Percentiles rank a stretch among this genome's conserved stretches.
Conservation (phyloP, 2,888 invertebrate genomes). For the Lycaena phlaeas region DNA sequence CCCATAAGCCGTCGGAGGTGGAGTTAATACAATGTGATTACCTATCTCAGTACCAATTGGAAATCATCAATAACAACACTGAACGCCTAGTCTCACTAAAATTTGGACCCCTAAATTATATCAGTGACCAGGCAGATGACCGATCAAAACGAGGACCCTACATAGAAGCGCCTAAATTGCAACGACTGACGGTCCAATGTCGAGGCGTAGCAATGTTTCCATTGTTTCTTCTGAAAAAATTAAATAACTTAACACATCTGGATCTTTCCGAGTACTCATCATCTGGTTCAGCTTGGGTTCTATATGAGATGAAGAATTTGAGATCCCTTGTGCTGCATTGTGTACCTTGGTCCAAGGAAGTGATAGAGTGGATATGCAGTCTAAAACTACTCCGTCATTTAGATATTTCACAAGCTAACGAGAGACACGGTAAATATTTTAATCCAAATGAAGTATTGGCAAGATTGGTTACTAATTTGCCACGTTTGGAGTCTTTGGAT, state of each 20-base stretch:
- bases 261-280: constrained; percentile 80
- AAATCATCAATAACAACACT: constrained; percentile 78
- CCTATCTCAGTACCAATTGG: constrained; percentile 76
- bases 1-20: constrained; percentile 81
- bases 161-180: constrained; percentile 73
- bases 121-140: constrained; percentile 68
- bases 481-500: constrained; percentile 86
- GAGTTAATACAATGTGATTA: constrained; percentile 83
- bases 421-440: constrained; percentile 80
- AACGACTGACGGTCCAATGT: constrained; percentile 72
- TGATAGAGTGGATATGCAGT: constrained; percentile 74
- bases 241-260: constrained; percentile 76
- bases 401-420: constrained; percentile 86
- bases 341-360: constrained; percentile 78
- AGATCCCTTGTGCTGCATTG: constrained; percentile 86
- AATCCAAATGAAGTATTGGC: constrained; percentile 82
- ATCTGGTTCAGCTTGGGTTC: constrained; percentile 77
- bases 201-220: constrained; percentile 58
- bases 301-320: constrained; percentile 78
- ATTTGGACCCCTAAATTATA: constrained; percentile 78
- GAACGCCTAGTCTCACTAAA: constrained; percentile 79
- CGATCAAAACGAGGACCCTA: constrained; percentile 49
- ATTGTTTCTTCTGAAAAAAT: constrained; percentile 71
- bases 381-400: constrained; percentile 77
- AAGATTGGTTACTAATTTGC: constrained; percentile 81